These are phyloP conservation scores for Campylorhamphus procurvoides DNA, from an alignment of 2,113 vertebrate species.

Conservation along the genomic window DNA sequence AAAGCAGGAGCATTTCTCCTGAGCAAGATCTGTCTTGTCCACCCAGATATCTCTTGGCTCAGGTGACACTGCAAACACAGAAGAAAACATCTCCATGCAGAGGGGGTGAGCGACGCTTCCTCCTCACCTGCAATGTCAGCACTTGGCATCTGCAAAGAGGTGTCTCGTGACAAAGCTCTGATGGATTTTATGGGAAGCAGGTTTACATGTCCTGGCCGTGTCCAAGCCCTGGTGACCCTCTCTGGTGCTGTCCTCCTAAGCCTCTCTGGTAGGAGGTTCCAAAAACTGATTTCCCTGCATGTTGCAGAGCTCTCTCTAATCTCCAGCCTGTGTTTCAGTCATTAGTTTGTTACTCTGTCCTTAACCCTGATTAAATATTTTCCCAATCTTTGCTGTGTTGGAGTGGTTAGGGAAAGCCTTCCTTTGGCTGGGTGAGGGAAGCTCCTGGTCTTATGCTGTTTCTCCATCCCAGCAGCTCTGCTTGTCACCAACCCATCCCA, in stretches of 20 bases:
- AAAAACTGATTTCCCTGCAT: not conserved
- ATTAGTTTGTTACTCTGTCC: not conserved
- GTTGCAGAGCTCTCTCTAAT: not conserved
- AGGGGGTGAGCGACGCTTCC: not conserved
- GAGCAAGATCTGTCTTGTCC: not conserved
- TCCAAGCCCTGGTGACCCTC: not conserved
- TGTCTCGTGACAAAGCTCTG: not conserved
- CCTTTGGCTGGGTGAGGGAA: not conserved
- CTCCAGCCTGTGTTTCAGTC: not conserved
- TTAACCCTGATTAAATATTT: not conserved
- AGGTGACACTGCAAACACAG: not conserved
- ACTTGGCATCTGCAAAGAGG: not conserved
- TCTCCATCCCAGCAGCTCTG: not conserved
- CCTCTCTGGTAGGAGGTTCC: not conserved
- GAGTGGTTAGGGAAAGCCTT: not conserved
- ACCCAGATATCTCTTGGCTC: not conserved
- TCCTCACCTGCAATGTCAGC: not conserved
- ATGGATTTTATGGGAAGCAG: not conserved
- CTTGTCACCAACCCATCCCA: not conserved
- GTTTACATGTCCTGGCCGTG: fast-evolving
- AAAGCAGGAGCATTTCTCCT: not conserved
- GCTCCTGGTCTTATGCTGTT: not conserved
- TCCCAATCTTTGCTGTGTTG: not conserved
- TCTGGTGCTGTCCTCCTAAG: not conserved
- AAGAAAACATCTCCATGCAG: not conserved